phyloP scores from a whole-genome alignment of 2,797 vertebrate genomes.

The Anguilla pacifica region DNA sequence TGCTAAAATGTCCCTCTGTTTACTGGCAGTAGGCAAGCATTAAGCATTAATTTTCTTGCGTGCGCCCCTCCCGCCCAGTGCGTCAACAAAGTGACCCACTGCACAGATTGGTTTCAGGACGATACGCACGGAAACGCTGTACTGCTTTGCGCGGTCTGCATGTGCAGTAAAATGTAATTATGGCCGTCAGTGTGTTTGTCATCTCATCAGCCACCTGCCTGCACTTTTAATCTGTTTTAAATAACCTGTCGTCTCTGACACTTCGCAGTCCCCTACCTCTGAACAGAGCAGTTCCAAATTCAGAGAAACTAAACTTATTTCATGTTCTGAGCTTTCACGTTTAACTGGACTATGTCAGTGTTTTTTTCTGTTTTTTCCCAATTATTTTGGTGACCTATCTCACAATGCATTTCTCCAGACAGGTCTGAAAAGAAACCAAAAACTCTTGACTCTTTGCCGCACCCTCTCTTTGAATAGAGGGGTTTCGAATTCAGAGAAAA shows the following conservation, averaged over 20 bases:
- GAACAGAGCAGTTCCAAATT: background rate
- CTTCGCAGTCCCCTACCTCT: too few species aligned
- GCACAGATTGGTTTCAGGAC: conserved; percentile 10
- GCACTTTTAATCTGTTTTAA: conserved; percentile 11
- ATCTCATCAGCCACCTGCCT: conserved; percentile 19
- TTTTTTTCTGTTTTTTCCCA: background rate
- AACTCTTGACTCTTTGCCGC: too few species aligned
- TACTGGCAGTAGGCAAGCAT: conserved; percentile 48
- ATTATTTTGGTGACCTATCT: background rate
- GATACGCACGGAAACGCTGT: background rate
- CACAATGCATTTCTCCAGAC: background rate
- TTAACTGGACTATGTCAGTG: too few species aligned
- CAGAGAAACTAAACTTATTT: too few species aligned
- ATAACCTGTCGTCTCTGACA: background rate
- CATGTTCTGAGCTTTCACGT: too few species aligned
- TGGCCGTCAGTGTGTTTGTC: conserved; percentile 20
- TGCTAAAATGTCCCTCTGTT: conserved; percentile 40
- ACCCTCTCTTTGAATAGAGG: background rate
- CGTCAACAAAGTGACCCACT: conserved; percentile 29
- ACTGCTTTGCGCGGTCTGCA: conserved; percentile 7
- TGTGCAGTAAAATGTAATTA: conserved; percentile 33
- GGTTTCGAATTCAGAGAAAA: background rate
- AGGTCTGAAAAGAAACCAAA: background rate
- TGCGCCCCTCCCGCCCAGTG: conserved; percentile 38
- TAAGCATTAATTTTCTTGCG: conserved; percentile 42